Evolutionary conservation across 2,797 vertebrate genomes (phyloP).

Genomic region (Erpetoichthys calabaricus): DNA sequence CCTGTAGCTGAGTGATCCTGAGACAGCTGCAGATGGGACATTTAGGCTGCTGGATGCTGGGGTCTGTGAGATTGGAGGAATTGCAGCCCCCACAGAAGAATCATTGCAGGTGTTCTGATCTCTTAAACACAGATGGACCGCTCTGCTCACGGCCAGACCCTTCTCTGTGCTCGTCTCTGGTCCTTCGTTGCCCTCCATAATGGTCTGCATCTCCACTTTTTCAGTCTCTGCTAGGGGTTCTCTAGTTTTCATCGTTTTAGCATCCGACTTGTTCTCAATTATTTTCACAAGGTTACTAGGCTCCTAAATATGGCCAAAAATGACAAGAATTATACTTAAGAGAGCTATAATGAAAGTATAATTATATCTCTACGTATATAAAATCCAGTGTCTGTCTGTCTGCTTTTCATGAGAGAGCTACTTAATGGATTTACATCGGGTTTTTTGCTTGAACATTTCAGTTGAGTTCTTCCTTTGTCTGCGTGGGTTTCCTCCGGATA

Average conservation of each 20-base stretch:
- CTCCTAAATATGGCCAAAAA: conserved; percentile 36
- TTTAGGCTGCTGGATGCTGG: conserved; percentile 26
- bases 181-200: conserved; percentile 20
- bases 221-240: conserved; percentile 28
- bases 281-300: conserved; percentile 26
- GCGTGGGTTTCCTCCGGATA: too few species aligned
- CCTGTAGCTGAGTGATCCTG: conserved; percentile 40
- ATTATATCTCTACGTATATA: too few species aligned
- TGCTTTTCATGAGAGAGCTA: too few species aligned
- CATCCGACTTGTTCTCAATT: conserved; percentile 33
- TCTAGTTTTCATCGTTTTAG: conserved; percentile 34
- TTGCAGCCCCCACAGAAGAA: conserved; percentile 16
- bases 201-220: conserved; percentile 24
- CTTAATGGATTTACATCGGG: too few species aligned
- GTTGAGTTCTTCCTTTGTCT: too few species aligned
- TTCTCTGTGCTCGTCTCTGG: conserved; percentile 10
- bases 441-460: too few species aligned
- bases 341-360: too few species aligned
- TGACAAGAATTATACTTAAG: neutral
- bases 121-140: conserved; percentile 28
- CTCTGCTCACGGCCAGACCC: conserved; percentile 20
- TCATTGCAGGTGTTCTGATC: conserved; percentile 30
- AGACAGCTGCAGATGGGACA: conserved; percentile 18
- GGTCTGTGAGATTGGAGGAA: conserved; percentile 42
- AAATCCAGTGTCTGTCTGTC: too few species aligned